Conservation (phyloP, 2,797 vertebrate species). For the Epinephelus awoara region DNA sequence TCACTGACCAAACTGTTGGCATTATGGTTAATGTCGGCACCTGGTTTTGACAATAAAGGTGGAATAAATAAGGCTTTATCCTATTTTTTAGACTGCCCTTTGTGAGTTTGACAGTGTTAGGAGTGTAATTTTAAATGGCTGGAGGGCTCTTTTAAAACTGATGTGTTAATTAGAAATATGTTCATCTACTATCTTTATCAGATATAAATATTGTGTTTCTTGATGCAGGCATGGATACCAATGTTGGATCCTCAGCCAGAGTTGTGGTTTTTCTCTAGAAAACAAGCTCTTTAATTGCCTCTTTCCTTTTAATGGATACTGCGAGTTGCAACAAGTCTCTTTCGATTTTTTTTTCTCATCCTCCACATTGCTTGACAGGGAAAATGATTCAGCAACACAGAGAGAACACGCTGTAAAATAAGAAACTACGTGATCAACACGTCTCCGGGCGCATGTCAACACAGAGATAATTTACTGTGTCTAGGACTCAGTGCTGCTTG, state of each 20-base stretch:
- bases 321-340: slow-evolving; percentile 73
- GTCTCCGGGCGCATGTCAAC: slow-evolving; percentile 16
- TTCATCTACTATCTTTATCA: neutral
- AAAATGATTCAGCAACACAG: slow-evolving; percentile 41
- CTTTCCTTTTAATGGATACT: slow-evolving; percentile 69
- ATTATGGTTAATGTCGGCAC: neutral
- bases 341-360: neutral
- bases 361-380: slow-evolving; percentile 34
- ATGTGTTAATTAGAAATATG: neutral
- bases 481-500: neutral
- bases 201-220: slow-evolving; percentile 18
- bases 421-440: slow-evolving; percentile 28
- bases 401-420: slow-evolving; percentile 38
- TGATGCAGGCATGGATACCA: slow-evolving; percentile 35
- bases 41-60: neutral
- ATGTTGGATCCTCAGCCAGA: slow-evolving; percentile 32
- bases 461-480: slow-evolving; percentile 27
- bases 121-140: neutral
- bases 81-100: neutral
- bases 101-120: neutral
- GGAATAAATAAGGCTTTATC: neutral
- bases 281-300: slow-evolving; percentile 71
- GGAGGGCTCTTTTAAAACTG: neutral
- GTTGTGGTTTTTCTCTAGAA: slow-evolving; percentile 67
- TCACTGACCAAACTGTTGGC: neutral